Evolutionary conservation across 1,140 invertebrate species (phyloP).

Genomic region (Capitella teleta): DNA sequence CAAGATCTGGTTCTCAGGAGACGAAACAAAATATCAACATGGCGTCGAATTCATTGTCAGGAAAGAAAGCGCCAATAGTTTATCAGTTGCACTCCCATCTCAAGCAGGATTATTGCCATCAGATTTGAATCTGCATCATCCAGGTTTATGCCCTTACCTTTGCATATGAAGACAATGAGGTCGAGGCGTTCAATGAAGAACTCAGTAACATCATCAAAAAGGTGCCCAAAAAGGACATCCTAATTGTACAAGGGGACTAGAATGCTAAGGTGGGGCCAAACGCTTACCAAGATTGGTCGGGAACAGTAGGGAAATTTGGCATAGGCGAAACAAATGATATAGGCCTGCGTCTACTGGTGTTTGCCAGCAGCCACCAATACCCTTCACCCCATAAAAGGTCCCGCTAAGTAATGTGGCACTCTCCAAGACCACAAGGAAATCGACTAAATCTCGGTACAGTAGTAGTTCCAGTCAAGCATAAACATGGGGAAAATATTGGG

Average conservation of each 20-base stretch:
- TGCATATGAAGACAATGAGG: slow-evolving; percentile 4
- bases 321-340: slow-evolving; percentile 1
- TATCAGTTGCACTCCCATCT: background rate
- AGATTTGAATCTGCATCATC: slow-evolving; percentile 7
- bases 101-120: background rate
- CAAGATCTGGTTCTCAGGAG: background rate
- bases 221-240: slow-evolving; percentile 11
- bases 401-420: background rate
- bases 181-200: slow-evolving; percentile 3
- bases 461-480: slow-evolving; percentile 13
- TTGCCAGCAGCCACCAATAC: slow-evolving; percentile 3
- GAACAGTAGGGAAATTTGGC: background rate
- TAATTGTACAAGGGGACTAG: slow-evolving; percentile 13
- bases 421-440: slow-evolving; percentile 14
- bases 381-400: background rate
- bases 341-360: background rate
- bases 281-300: slow-evolving; percentile 11
- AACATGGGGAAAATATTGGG: slow-evolving; percentile 17
- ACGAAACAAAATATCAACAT: background rate
- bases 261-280: slow-evolving; percentile 15
- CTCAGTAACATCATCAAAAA: slow-evolving; percentile 1
- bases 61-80: background rate
- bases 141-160: slow-evolving; percentile 10
- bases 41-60: background rate
- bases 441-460: slow-evolving; percentile 12